These are phyloP conservation scores for Acleris literana DNA, from an alignment of 2,888 invertebrate species.

Conservation along the genomic window DNA sequence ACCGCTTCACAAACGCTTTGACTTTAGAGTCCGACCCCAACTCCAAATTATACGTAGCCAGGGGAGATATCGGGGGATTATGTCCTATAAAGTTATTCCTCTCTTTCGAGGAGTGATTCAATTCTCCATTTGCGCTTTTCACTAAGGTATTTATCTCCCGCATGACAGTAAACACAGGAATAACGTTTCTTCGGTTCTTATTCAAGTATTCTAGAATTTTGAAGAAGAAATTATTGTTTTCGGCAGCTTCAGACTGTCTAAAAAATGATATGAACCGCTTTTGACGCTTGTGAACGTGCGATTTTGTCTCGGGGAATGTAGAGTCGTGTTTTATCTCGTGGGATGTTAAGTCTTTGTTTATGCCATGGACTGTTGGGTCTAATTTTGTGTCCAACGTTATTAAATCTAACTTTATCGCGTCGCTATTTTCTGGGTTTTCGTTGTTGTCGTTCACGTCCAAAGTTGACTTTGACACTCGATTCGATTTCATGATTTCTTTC, in stretches of 20 bases:
- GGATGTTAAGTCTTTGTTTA: neutral
- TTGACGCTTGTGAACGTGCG: constrained; percentile 46
- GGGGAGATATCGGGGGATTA: constrained; percentile 45
- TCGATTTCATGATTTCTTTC: too few species aligned
- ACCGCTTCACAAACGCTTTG: constrained; percentile 55
- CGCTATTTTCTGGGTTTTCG: neutral
- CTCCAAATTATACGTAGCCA: constrained; percentile 57
- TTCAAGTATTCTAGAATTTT: constrained; percentile 59
- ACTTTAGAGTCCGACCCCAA: constrained; percentile 55
- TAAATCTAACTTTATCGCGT: neutral
- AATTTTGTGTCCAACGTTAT: neutral
- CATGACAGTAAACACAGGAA: constrained; percentile 64
- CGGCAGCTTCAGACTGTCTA: constrained; percentile 44
- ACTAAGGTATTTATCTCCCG: constrained; percentile 68
- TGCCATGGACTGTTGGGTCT: neutral
- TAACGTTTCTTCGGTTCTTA: constrained; percentile 53
- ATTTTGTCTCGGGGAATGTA: neutral
- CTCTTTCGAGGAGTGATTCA: constrained; percentile 61
- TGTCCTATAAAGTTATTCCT: constrained; percentile 63
- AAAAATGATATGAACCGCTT: constrained; percentile 62
- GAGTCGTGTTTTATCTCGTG: neutral
- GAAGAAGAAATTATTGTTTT: constrained; percentile 56
- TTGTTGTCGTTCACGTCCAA: neutral
- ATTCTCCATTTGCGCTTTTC: constrained; percentile 59
- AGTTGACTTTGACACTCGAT: too few species aligned